Conservation (phyloP, 1,140 invertebrate genomes). For the Drosophila funebris region DNA sequence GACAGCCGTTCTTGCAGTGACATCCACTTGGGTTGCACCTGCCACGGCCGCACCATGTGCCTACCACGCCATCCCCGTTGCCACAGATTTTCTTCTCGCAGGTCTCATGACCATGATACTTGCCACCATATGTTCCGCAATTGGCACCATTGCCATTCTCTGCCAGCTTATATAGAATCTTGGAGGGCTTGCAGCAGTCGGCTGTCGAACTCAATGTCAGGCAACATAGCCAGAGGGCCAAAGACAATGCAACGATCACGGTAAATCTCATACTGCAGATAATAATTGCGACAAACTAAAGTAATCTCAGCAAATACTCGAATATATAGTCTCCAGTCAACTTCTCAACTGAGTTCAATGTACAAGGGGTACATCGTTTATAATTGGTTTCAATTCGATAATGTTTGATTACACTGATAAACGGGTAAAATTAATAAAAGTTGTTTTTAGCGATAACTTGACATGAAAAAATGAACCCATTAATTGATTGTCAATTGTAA, state of each 20-base stretch:
- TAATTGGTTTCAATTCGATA: constrained; percentile 4
- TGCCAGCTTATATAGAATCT: constrained; percentile 34
- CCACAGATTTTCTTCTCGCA: constrained; percentile 44
- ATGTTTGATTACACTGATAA: neutral
- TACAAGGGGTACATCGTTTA: neutral
- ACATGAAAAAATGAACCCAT: neutral
- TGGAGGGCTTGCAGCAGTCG: constrained; percentile 36
- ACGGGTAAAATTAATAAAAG: neutral
- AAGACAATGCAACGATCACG: neutral
- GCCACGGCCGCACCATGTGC: constrained; percentile 43
- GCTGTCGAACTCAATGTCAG: neutral
- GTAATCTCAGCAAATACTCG: neutral
- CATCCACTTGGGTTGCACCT: constrained; percentile 39
- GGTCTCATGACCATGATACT: constrained; percentile 18
- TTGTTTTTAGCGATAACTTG: neutral
- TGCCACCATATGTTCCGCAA: constrained; percentile 39
- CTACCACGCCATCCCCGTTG: constrained; percentile 23
- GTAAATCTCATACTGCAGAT: neutral
- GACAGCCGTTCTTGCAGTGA: constrained; percentile 36
- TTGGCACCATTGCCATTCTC: neutral
- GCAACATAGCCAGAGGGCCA: constrained; percentile 23
- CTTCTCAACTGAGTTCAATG: neutral
- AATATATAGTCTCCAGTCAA: neutral
- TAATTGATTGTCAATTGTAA: neutral
- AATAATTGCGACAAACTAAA: neutral